phyloP scores from a whole-genome alignment of 2,888 invertebrate genomes.

The Hanleya hanleyi region DNA sequence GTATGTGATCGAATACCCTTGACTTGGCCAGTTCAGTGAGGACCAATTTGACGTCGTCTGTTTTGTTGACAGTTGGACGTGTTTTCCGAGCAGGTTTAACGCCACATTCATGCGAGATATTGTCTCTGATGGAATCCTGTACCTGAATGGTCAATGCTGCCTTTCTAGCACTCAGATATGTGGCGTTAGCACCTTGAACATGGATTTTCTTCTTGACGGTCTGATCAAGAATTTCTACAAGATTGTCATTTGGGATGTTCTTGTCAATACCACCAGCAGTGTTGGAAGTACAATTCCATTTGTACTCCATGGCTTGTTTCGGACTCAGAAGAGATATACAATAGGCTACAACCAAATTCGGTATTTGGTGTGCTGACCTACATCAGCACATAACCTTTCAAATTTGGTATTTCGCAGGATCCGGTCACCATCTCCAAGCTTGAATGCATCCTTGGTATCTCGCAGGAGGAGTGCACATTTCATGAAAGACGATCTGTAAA shows the following conservation, averaged over 20 bases:
- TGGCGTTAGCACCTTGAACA: conserved; percentile 20
- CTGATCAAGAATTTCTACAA: conserved; percentile 35
- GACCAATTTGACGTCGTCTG: conserved; percentile 8
- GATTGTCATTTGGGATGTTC: conserved; percentile 38
- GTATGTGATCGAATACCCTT: not conserved
- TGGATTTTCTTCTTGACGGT: conserved; percentile 13
- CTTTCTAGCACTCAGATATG: conserved; percentile 12
- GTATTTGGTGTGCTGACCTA: conserved; percentile 34
- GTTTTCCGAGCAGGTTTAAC: conserved; percentile 3
- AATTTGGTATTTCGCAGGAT: conserved; percentile 32
- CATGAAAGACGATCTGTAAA: conserved; percentile 21
- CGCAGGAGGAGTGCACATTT: conserved; percentile 23
- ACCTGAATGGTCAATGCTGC: conserved; percentile 14
- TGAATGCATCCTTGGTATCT: conserved; percentile 35
- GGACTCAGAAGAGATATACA: conserved; percentile 17
- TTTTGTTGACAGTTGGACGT: not conserved
- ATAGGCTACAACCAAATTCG: conserved; percentile 33
- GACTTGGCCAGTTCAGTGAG: conserved; percentile 1
- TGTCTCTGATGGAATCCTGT: conserved; percentile 14
- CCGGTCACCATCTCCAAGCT: conserved; percentile 29
- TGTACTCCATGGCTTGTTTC: too few species aligned
- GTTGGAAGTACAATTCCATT: conserved; percentile 37
- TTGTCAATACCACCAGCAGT: conserved; percentile 20
- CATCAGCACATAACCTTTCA: conserved; percentile 28
- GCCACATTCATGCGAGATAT: not conserved